phyloP scores from a whole-genome alignment of 2,888 invertebrate genomes.

The Patella pellucida region DNA sequence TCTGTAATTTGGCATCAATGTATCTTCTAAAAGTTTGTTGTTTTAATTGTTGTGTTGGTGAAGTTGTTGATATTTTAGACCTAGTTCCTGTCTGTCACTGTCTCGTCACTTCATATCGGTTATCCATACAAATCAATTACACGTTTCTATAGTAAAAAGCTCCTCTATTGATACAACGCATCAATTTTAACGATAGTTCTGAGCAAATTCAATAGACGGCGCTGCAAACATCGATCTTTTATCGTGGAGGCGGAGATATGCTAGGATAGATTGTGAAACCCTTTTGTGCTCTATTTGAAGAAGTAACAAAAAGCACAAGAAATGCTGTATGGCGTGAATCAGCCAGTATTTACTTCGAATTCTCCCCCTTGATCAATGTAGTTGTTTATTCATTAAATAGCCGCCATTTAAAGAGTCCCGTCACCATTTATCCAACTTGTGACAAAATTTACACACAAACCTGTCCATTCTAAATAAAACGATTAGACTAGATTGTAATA shows the following conservation, averaged over 20 bases:
- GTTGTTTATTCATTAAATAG: constrained; percentile 11
- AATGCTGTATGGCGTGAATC: background rate
- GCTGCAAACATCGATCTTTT: constrained; percentile 10
- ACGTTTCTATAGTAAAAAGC: background rate
- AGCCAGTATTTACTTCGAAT: background rate
- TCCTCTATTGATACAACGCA: background rate
- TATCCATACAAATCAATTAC: background rate
- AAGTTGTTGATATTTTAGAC: too few relatives aligned
- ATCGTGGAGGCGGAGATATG: constrained; percentile 12
- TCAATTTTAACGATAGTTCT: background rate
- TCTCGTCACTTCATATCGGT: background rate
- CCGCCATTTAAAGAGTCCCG: background rate
- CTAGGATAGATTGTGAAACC: background rate
- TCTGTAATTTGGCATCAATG: too few relatives aligned
- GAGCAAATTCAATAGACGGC: background rate
- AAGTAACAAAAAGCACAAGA: constrained; percentile 11
- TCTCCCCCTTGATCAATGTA: background rate
- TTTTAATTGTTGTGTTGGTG: too few relatives aligned
- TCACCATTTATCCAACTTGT: constrained; percentile 10
- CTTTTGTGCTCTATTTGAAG: constrained; percentile 2
- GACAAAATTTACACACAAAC: constrained; percentile 12
- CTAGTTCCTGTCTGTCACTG: too few relatives aligned
- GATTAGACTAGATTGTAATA: too few relatives aligned
- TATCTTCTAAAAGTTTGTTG: too few relatives aligned
- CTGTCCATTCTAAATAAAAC: constrained; percentile 5